Conservation (phyloP, 1,140 invertebrate species). For the Drosophila sp. region DNA sequence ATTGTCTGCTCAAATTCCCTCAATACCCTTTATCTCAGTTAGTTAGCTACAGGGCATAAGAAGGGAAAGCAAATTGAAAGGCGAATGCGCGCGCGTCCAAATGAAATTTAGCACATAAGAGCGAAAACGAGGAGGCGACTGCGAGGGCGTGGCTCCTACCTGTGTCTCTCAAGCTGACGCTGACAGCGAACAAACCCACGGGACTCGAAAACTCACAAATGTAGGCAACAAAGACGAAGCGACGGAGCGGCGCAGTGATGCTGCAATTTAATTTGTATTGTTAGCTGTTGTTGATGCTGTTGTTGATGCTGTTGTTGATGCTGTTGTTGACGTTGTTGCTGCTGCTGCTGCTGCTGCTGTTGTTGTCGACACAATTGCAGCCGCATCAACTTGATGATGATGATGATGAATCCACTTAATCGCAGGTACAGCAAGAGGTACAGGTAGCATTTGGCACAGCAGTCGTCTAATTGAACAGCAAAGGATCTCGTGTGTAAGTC, state of each 20-base stretch:
- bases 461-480: slow-evolving; percentile 73
- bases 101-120: slow-evolving; percentile 71
- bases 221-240: slow-evolving; percentile 71
- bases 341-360: slow-evolving; percentile 14
- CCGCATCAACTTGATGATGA: slow-evolving; percentile 56
- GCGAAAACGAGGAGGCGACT: slow-evolving; percentile 13
- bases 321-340: slow-evolving; percentile 32
- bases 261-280: slow-evolving; percentile 82
- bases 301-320: slow-evolving; percentile 25
- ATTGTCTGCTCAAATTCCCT: no score
- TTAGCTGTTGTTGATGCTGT: slow-evolving; percentile 49
- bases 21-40: not conserved
- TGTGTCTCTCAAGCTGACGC: slow-evolving; percentile 22
- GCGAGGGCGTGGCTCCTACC: slow-evolving; percentile 38
- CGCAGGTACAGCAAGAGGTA: slow-evolving; percentile 5
- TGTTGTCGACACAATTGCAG: slow-evolving; percentile 71
- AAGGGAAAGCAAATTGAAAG: slow-evolving; percentile 21
- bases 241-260: slow-evolving; percentile 67
- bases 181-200: slow-evolving; percentile 75
- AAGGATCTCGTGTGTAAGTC: slow-evolving; percentile 33
- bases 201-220: slow-evolving; percentile 45
- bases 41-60: slow-evolving; percentile 16
- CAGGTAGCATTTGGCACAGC: slow-evolving; percentile 26
- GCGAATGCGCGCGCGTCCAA: slow-evolving; percentile 33
- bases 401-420: slow-evolving; percentile 79